phyloP scores from a whole-genome alignment of 2,113 vertebrate genomes.

The Rhinichthys klamathensis region DNA sequence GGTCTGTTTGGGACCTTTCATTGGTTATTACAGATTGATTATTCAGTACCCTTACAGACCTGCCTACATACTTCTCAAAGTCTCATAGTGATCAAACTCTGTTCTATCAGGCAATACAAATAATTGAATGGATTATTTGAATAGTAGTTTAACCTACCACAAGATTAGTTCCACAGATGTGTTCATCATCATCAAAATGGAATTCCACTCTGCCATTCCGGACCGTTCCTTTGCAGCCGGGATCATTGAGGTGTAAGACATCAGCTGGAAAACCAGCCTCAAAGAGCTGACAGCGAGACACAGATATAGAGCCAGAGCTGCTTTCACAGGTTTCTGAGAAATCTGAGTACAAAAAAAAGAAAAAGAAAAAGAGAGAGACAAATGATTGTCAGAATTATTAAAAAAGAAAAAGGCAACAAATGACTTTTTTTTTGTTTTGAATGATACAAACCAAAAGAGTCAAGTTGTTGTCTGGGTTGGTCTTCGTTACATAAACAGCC shows the following conservation, averaged over 20 bases:
- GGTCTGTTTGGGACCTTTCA: too few relatives aligned
- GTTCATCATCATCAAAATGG: slow-evolving; percentile 61
- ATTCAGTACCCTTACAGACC: not conserved
- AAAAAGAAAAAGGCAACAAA: not conserved
- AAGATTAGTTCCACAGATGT: slow-evolving; percentile 67
- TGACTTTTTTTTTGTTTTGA: too few relatives aligned
- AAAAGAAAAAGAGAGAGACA: not conserved
- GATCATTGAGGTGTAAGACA: slow-evolving; percentile 66
- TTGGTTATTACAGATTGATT: not conserved
- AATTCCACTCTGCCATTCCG: slow-evolving; percentile 64
- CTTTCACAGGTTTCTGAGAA: slow-evolving; percentile 60
- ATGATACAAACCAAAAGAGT: slow-evolving; percentile 59
- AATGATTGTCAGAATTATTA: not conserved
- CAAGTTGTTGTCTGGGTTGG: slow-evolving; percentile 46
- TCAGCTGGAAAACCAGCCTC: slow-evolving; percentile 64
- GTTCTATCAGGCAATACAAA: not conserved
- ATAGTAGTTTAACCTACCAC: slow-evolving; percentile 53
- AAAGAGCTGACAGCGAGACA: slow-evolving; percentile 75
- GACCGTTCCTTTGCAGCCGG: slow-evolving; percentile 63
- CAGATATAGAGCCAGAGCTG: slow-evolving; percentile 63
- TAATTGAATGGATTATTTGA: not conserved
- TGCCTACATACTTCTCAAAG: not conserved
- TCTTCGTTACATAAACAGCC: slow-evolving; percentile 72
- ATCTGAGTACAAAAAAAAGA: slow-evolving; percentile 53
- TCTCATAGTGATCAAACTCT: not conserved